A percentile compares a stretch with the other conserved stretches of the same genome.
These are phyloP conservation scores for Polypedilum pembai DNA, from an alignment of 1,140 invertebrate species.

Conservation along the genomic window DNA sequence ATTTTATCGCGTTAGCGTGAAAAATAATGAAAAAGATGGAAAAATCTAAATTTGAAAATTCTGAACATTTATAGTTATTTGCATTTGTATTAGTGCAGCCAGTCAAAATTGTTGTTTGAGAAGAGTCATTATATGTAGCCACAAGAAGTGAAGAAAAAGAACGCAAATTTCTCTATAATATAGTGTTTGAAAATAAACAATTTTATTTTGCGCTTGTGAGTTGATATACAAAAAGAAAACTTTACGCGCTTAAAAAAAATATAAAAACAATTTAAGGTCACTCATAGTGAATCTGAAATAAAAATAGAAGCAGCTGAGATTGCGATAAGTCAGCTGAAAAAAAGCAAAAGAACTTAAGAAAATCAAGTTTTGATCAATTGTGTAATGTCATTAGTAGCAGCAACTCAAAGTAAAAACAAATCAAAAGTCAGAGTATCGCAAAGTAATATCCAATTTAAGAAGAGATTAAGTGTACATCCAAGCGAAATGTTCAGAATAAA, in stretches of 20 bases:
- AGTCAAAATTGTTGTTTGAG: not conserved
- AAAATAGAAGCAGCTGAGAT: conserved; percentile 12
- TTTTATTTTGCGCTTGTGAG: not conserved
- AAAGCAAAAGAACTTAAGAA: not conserved
- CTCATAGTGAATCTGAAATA: not conserved
- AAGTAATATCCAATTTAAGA: not conserved
- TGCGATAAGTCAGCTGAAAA: not conserved
- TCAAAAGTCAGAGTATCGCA: conserved; percentile 20
- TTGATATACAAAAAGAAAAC: conserved; percentile 14
- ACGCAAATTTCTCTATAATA: not conserved
- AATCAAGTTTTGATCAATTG: not conserved
- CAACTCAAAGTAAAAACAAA: conserved; percentile 21
- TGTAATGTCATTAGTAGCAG: conserved; percentile 8
- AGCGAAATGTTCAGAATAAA: conserved; percentile 18
- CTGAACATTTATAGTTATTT: conserved; percentile 19
- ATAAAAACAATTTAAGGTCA: too few species aligned
- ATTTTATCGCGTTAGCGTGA: not conserved
- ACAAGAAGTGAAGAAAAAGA: conserved; percentile 6
- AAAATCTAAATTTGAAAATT: conserved; percentile 25
- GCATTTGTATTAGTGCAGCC: not conserved
- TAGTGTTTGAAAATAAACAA: conserved; percentile 13
- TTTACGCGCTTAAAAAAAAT: not conserved
- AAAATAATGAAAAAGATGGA: conserved; percentile 15
- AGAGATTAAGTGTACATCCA: conserved; percentile 23
- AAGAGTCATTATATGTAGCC: not conserved